Percentiles rank a stretch among this genome's conserved stretches.
Evolutionary conservation across 2,113 vertebrate genomes (phyloP).

Genomic region (Hassar affinis): DNA sequence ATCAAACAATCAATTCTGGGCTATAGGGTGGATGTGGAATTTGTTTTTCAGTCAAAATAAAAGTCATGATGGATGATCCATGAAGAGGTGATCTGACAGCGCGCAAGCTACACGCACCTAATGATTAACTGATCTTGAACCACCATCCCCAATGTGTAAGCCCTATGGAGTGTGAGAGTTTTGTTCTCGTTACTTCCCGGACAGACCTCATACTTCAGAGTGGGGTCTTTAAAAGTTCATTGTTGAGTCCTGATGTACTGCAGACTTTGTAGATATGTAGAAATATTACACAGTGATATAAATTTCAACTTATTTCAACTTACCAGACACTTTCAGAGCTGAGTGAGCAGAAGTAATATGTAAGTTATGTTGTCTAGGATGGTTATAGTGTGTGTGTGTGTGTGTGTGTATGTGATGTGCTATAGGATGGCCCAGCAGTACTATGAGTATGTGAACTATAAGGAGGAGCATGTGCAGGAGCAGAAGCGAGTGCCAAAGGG

Average conservation of each 20-base stretch:
- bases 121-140: no score
- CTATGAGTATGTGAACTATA: constrained; percentile 87
- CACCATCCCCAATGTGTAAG: no score
- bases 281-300: background rate
- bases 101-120: no score
- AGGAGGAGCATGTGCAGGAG: constrained; percentile 82
- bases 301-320: background rate
- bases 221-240: background rate
- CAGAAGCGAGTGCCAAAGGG: constrained; percentile 76
- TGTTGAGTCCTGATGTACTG: background rate
- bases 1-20: no score
- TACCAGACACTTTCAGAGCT: background rate
- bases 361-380: background rate
- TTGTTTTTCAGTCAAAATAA: no score
- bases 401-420: background rate
- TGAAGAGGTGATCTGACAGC: no score
- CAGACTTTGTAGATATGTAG: background rate
- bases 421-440: constrained; percentile 93
- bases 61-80: no score
- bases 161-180: no score
- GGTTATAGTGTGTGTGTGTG: background rate
- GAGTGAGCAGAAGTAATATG: background rate
- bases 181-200: no score
- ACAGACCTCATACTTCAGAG: background rate
- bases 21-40: no score